These are phyloP conservation scores for Rallus limicola DNA, from an alignment of 2,113 vertebrate genomes.

Conservation along the genomic window DNA sequence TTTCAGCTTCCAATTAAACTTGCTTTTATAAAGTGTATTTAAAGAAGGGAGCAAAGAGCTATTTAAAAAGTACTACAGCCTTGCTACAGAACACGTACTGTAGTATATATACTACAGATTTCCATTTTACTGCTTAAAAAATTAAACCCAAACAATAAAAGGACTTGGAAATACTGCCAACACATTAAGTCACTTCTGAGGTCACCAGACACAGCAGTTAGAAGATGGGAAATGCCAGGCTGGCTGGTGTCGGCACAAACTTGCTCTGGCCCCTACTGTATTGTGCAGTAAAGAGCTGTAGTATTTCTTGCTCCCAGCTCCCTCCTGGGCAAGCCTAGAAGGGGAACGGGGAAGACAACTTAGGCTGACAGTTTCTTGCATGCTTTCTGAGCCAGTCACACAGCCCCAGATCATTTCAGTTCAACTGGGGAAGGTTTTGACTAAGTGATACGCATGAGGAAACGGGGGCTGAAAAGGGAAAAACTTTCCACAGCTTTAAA, in stretches of 20 bases:
- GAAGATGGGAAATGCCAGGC: background rate
- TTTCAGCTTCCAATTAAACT: background rate
- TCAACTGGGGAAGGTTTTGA: background rate
- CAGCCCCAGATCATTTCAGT: background rate
- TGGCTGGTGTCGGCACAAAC: background rate
- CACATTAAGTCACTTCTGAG: background rate
- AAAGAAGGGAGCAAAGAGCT: background rate
- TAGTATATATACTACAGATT: background rate
- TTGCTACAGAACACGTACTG: background rate
- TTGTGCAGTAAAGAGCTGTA: background rate
- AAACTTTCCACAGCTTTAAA: background rate
- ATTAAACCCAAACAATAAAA: background rate
- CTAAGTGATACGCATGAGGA: background rate
- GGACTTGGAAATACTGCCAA: background rate
- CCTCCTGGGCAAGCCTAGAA: background rate
- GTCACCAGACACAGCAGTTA: background rate
- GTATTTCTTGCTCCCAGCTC: background rate
- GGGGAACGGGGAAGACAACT: background rate
- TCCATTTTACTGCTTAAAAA: background rate
- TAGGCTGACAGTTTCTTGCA: background rate
- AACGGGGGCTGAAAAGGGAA: background rate
- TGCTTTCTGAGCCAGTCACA: background rate
- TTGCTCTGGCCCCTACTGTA: background rate
- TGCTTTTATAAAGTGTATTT: background rate
- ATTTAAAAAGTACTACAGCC: background rate